These are phyloP conservation scores for Microplitis manilae DNA, from an alignment of 2,888 invertebrate genomes.

Conservation along the genomic window DNA sequence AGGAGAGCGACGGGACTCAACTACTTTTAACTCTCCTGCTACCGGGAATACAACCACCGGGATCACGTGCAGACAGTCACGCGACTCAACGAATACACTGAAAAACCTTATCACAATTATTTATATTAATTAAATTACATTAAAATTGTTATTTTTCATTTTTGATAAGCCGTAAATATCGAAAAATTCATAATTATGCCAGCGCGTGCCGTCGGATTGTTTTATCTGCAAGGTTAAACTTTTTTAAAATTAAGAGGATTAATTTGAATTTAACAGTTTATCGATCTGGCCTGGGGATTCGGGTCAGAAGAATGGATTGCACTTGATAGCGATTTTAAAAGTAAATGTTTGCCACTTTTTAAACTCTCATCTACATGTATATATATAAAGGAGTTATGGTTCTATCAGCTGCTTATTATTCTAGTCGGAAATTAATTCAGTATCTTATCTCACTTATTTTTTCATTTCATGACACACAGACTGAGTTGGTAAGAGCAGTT, in stretches of 20 bases:
- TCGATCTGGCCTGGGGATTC: too few species aligned
- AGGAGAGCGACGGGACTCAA: constrained; percentile 15
- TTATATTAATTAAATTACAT: neutral
- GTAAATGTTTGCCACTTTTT: neutral
- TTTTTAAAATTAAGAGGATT: too few species aligned
- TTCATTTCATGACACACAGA: constrained; percentile 8
- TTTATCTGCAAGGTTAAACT: too few species aligned
- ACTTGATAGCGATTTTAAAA: neutral
- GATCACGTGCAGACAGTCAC: constrained; percentile 21
- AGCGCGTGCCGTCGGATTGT: too few species aligned
- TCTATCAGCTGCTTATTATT: neutral
- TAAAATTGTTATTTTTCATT: neutral
- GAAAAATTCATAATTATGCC: too few species aligned
- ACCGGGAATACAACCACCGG: neutral
- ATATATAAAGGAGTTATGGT: neutral
- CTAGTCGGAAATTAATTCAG: neutral
- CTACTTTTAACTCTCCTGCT: constrained; percentile 3
- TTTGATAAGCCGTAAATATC: neutral
- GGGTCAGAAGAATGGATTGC: too few species aligned
- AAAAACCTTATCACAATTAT: neutral
- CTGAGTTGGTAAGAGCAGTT: constrained; percentile 22
- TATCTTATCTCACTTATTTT: constrained; percentile 6
- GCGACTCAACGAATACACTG: constrained; percentile 11
- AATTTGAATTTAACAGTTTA: too few species aligned
- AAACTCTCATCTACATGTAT: neutral